Percentiles rank a stretch among this genome's conserved stretches.
These are phyloP conservation scores for Cyanoramphus novaezelandiae DNA, from an alignment of 2,113 vertebrate genomes.

Conservation along the genomic window DNA sequence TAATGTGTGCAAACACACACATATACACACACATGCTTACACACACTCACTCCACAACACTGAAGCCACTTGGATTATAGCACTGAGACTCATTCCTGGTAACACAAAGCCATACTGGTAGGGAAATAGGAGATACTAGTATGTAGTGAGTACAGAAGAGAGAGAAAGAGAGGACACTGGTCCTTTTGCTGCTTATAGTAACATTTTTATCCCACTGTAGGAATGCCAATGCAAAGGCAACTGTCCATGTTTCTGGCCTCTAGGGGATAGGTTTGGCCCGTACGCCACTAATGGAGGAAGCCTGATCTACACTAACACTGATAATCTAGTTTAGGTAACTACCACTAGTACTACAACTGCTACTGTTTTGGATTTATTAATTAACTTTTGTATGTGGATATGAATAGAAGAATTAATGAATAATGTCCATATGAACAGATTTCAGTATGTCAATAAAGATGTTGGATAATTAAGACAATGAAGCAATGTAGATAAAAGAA, in stretches of 20 bases:
- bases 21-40: background rate
- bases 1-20: background rate
- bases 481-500: background rate
- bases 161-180: background rate
- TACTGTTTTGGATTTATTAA: background rate
- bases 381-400: background rate
- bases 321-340: background rate
- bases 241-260: background rate
- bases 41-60: background rate
- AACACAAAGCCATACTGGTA: background rate
- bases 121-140: background rate
- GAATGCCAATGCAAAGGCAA: background rate
- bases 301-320: background rate
- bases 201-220: background rate
- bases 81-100: background rate
- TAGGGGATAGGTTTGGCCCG: background rate
- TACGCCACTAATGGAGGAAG: background rate
- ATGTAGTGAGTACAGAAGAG: background rate
- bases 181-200: background rate
- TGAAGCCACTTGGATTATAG: background rate
- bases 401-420: background rate
- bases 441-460: background rate
- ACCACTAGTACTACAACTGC: background rate
- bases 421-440: background rate
- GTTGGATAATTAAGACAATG: background rate